Base-by-base conservation (phyloP, 2,797 vertebrate genomes). In the Eidolon dupreanum region DNA sequence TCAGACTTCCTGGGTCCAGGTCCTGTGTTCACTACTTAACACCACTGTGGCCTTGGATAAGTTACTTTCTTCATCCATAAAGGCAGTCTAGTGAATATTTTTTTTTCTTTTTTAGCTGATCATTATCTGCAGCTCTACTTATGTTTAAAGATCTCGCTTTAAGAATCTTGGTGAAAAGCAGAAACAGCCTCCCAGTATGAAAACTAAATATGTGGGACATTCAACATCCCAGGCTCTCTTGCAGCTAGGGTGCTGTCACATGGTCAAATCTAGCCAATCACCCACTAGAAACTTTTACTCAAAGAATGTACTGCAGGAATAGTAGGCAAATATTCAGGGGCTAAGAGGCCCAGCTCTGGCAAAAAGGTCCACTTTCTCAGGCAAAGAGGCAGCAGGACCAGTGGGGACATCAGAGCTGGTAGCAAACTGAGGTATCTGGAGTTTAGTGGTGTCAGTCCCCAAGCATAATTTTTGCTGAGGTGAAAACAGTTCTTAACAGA, bases 401-500 rank as follows among this genome's bases (percentile, higher is more conserved):
- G 8, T 16, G 19, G 8, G n/a, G 22, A 75, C 12, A 68, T 43
- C 15, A 41, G 65, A 3, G 17, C 53, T 53, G 81, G 49, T 26
- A 95, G 77, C 28, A 89, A 93, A 33, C 6, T 3, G 19, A 78
- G 28, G 46, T 22, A 73, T n/a, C 43, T 71, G 84, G 33, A 86
- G 49, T 68, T 73, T n/a, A 59, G 28, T 82, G 12, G 46, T 74
- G 4, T 83, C 16, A 63, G 36, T 71, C 88, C 61, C 31, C 31
- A 73, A 65, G 19, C 38, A 85, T 51, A 84, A 74, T 81, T 96
- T 73, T 93, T 61, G 31, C 43, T 68, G 59, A 55, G 38, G 17
- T 74, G 22, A 68, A 97, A 84, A 33, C 36, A 94, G 38, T 77
- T 87, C 28, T 71, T 75, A 85, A 94, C 0, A 86, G 43, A 88